Evolutionary conservation across 2,113 vertebrate genomes (phyloP), one percentile per base, ranked within the genome.

Genomic region (Coptodon bakossiorum): DNA sequence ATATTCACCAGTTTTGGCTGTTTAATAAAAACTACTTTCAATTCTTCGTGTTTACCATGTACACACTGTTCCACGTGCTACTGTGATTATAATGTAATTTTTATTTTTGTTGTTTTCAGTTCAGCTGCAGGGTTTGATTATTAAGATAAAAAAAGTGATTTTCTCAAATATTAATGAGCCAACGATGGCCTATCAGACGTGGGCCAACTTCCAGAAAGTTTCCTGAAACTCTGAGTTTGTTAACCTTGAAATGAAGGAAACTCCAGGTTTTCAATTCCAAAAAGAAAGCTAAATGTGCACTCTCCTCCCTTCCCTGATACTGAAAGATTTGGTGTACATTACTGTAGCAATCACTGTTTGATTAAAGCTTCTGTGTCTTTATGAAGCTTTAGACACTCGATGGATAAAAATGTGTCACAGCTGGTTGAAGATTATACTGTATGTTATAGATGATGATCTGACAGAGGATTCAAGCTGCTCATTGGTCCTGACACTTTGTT

Each of bases 71-170:
- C 22, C 7, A 6, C 40, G 2, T 4, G 59, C 9, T 19, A 1
- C 17, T 63, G 9, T 63, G 31, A 63, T 7, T 36, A 63, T 4
- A 19, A 19, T 36, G 36, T 0, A 0, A 6, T 0, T 63, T 19
- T 4, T 6, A 17, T 19, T 63, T n/a, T 63, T 36, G 31, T 11
- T 63, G 31, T 34, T 34, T 63, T 10, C 0, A 61, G 29, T 61
- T 31, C 31, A 36, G 29, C 29, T 63, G 59, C 59, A 6, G 6
- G 59, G 5, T n/a, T 63, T 63, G 3, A 36, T 9, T 6, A 63
- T 19, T 63, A 12, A 12, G 9, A 36, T 29, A 0, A 6, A 34
- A 9, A 36, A 63, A 63, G 57, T 9, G 14, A 34, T 36, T 63
- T 8, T 11, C 31, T 63, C 3, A 11, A 63, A 59, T 14, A 16